Evolutionary conservation across 2,113 vertebrate species (phyloP), one percentile per base, ranked within the genome.

Genomic region (Tautogolabrus adspersus): DNA sequence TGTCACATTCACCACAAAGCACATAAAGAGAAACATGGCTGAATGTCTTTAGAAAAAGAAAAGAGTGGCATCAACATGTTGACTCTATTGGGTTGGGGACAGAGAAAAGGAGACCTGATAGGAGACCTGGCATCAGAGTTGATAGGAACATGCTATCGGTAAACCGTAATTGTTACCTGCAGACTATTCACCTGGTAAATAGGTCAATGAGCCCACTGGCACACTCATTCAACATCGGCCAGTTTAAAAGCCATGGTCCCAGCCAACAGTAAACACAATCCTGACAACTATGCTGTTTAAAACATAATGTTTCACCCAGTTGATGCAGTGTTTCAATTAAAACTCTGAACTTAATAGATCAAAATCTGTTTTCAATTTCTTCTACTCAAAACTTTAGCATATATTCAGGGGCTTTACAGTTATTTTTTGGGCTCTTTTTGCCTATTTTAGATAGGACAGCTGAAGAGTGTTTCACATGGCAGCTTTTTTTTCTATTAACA

Each of bases 101-200:
- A 21, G 19, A n/a, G 19, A 69, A 54, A 86, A 42, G 81, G 76
- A 74, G 63, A 83, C 55, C n/a, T 89, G 86, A 90, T 90, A 86
- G 57, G 69, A 83, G 88, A 73, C 79, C 79, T 79, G 77, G 59
- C 75, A 59, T 44, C 59, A 30, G 46, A 81, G 66, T 64, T 87
- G 84, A 89, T 77, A 30, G 69, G 57, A 78, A 79, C 84, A 77
- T 69, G 70, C 60, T 82, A 71, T 87, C 66, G 70, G 82, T 87
- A 84, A 89, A 44, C 69, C 42, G 62, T 89, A 87, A 89, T 88
- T 83, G 91, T 91, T 89, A 89, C 87, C 86, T 83, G 72, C 66
- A 61, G 62, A 83, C 82, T 84, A 79, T 90, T 91, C 85, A 88
- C 18, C 77, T 83, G 82, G 70, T 87, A 83, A 90, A 88, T 72